phyloP scores from a whole-genome alignment of 1,140 invertebrate species.

The Brachionus manjavacas region DNA sequence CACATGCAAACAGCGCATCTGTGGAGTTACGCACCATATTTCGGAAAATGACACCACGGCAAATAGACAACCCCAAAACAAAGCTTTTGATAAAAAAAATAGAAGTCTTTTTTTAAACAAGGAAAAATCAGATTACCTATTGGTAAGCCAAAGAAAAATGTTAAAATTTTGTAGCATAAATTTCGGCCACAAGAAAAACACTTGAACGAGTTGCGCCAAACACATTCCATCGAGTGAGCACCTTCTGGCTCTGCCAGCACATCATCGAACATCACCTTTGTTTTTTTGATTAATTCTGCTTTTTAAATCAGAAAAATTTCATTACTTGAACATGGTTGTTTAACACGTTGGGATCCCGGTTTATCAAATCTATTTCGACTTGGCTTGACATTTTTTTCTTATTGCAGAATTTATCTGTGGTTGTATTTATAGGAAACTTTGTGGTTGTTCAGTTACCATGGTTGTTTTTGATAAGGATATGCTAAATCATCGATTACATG shows the following conservation, averaged over 20 bases:
- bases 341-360: conserved; percentile 19
- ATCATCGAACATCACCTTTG: conserved; percentile 34
- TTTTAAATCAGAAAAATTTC: background rate
- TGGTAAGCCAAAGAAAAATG: conserved; percentile 28
- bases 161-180: conserved; percentile 40
- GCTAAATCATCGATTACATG: conserved; percentile 10
- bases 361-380: conserved; percentile 17
- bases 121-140: conserved; percentile 3
- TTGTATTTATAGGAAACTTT: background rate
- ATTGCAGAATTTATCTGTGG: background rate
- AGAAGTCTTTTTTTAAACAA: no score
- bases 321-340: conserved; percentile 32
- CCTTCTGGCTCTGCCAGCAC: conserved; percentile 36
- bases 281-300: background rate
- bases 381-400: conserved; percentile 19
- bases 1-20: conserved; percentile 26
- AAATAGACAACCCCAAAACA: conserved; percentile 40
- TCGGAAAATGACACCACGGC: conserved; percentile 17
- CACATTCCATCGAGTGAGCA: background rate
- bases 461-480: background rate
- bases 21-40: conserved; percentile 39
- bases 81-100: background rate
- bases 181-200: conserved; percentile 37
- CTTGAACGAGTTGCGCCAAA: conserved; percentile 30
- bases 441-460: background rate